Evolutionary conservation across 2,797 vertebrate genomes (phyloP).

Genomic region (Galaxias olidus): DNA sequence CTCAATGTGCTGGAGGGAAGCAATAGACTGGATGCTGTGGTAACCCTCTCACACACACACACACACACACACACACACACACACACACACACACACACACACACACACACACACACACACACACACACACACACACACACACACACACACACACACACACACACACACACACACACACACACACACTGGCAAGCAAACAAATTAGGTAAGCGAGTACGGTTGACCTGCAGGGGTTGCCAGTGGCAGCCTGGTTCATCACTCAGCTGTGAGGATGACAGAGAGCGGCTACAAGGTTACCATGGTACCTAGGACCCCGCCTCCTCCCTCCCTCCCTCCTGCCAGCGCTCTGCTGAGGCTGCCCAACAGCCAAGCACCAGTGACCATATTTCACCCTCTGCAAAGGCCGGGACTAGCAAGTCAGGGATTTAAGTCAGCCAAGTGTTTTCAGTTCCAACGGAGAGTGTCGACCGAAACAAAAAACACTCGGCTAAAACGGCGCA

Average conservation of each 20-base stretch:
- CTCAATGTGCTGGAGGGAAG: conserved; percentile 16
- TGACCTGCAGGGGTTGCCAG: conserved; percentile 38
- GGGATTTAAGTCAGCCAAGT: conserved; percentile 45
- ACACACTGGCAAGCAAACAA: background rate
- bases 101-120: too few relatives aligned
- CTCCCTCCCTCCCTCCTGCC: too few relatives aligned
- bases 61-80: conserved; percentile 6
- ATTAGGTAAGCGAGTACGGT: background rate
- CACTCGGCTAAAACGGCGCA: background rate
- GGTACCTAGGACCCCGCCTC: too few relatives aligned
- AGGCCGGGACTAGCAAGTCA: background rate
- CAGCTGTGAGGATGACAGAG: conserved; percentile 7
- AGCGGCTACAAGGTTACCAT: too few relatives aligned
- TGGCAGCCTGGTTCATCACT: conserved; percentile 30
- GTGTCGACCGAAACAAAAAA: background rate
- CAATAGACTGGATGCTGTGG: conserved; percentile 5
- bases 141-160: conserved; percentile 13
- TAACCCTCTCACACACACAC: conserved; percentile 5
- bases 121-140: conserved; percentile 10
- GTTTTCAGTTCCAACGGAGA: conserved; percentile 46
- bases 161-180: conserved; percentile 8
- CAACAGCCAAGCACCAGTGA: too few relatives aligned
- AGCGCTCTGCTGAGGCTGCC: too few relatives aligned
- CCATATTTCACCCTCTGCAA: too few relatives aligned
- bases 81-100: background rate